Evolutionary conservation across 2,113 vertebrate genomes (phyloP).

Genomic region (Pollimyrus isidori): DNA sequence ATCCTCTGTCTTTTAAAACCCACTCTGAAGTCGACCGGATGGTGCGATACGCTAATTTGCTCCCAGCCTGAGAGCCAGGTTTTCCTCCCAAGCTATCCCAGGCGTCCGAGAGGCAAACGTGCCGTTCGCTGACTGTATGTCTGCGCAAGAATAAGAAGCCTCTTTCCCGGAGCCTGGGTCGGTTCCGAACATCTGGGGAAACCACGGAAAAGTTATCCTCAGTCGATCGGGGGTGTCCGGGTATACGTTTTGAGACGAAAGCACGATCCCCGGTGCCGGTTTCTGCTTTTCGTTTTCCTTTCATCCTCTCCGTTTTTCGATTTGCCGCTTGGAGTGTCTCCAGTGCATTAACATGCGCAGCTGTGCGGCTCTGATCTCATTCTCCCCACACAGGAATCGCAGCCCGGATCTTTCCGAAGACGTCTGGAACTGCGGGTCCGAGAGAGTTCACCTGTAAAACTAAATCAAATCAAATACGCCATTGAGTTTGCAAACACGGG

Average conservation of each 20-base stretch:
- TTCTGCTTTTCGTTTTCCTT: too few species aligned
- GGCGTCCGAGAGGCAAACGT: background rate
- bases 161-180: background rate
- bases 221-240: background rate
- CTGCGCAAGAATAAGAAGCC: background rate
- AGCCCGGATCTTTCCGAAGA: background rate
- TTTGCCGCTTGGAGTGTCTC: background rate
- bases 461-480: background rate
- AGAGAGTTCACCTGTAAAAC: background rate
- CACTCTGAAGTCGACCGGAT: background rate
- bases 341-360: background rate
- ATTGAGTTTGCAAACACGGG: background rate
- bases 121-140: background rate
- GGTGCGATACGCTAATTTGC: background rate
- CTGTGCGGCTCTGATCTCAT: background rate
- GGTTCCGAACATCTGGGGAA: background rate
- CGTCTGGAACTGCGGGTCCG: slow-evolving; percentile 22
- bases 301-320: background rate
- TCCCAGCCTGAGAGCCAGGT: background rate
- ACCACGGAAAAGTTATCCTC: background rate
- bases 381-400: background rate
- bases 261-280: background rate
- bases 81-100: background rate
- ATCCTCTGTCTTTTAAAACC: background rate
- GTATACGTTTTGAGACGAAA: background rate